Evolutionary conservation across 1,140 invertebrate species (phyloP), one percentile per base, ranked within the genome.

Genomic region (Sesamia nonagrioides): DNA sequence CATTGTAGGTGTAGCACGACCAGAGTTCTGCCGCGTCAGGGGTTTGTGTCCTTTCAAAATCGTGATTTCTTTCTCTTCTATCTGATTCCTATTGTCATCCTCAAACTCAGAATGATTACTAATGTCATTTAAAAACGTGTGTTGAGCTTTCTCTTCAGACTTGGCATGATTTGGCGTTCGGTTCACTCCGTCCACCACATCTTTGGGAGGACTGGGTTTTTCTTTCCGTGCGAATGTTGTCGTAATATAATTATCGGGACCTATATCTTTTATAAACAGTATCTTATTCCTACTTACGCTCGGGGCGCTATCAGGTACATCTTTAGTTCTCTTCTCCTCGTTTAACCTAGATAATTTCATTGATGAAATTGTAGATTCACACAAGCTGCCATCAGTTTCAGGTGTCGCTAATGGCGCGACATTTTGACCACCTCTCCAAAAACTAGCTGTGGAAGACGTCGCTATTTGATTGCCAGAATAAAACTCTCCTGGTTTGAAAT

Each of bases 231-330:
- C 95, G 84, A 95, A 96, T 72, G 96, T 96, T 60, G 96, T 96
- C 17, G 96, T 96, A 73, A 96, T 96, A 86, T 97, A 97, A 93
- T 96, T 97, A 89, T 97, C 96, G 78, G 95, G 95, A 33, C 96
- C 96, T 81, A 96, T 96, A 84, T 96, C 96, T 89, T 96, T 96
- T 82, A 96, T 95, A 78, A 94, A 95, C 88, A 95, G 88, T 71
- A 96, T 93, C 82, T 95, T 92, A 83, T 94, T 95, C 85, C 95
- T 96, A 89, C 92, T 95, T 80, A 94, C 95, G 84, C 95, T 94
- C 84, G 91, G 92, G 61, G 91, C 88, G 58, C 89, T 86, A 75
- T 95, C 94, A 89, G 93, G 90, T 90, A 92, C 91, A 84, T 94
- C 90, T 83, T 89, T 89, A 68, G 82, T 84, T 87, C 89, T 93